A percentile compares a stretch with the other conserved stretches of the same genome.
Conservation (phyloP, 2,113 vertebrate genomes). For the Anthoscopus minutus region DNA sequence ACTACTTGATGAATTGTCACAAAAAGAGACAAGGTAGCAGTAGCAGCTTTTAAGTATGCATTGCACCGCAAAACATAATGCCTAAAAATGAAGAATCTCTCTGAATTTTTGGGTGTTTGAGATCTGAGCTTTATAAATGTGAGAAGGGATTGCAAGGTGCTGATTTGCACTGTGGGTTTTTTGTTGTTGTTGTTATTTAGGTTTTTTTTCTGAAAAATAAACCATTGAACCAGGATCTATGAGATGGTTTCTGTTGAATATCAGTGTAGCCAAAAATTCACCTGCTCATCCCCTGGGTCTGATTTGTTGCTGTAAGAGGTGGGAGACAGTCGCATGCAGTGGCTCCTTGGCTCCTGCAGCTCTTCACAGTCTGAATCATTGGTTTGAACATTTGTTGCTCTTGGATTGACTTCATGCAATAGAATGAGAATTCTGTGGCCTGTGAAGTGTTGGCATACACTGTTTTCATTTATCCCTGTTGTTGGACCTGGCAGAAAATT, state of each 20-base stretch:
- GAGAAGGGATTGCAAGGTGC: background rate
- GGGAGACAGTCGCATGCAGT: background rate
- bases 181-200: no score
- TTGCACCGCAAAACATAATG: background rate
- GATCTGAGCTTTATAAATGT: background rate
- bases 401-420: background rate
- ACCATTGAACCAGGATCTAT: background rate
- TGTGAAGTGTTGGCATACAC: background rate
- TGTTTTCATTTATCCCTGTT: background rate
- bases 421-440: background rate
- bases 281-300: background rate
- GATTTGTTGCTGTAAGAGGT: background rate
- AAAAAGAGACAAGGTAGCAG: background rate
- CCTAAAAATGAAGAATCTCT: background rate
- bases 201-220: background rate
- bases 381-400: background rate
- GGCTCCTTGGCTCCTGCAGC: background rate
- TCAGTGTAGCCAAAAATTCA: background rate
- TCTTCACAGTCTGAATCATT: background rate
- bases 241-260: background rate
- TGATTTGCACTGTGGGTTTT: background rate
- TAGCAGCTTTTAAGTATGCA: background rate
- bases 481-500: background rate
- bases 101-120: background rate
- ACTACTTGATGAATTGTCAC: background rate